Base-by-base conservation (phyloP, 2,113 vertebrate species). In the Mustela nigripes region DNA sequence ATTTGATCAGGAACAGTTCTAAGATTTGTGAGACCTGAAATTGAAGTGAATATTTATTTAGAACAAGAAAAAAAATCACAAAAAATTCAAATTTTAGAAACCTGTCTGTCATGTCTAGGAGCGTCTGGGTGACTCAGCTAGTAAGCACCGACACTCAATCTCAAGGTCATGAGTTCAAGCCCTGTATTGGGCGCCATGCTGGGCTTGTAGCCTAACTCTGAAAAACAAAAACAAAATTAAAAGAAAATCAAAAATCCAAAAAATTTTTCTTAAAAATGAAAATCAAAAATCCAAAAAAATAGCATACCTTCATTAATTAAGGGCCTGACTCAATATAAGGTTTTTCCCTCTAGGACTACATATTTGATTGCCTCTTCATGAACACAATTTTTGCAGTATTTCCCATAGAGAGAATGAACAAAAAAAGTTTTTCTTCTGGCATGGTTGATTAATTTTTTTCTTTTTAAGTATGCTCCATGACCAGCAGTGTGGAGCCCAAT, bases 301-400 rank as follows among this genome's bases (percentile, higher is more conserved):
- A 60, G 39, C 11, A 82, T 33, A 84, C 6, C 53, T 89, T 95
- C 58, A 89, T 85, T 73, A 90, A 71, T 45, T 76, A 89, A 88
- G 24, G 21, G 4, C 21, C 12, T 88, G 24, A 62, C 18, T 74
- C 8, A 76, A 33, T 65, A 81, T 1, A 76, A 15, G 93, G 81
- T 56, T 63, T 93, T 81, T 62, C 42, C 42, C 21, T 92, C 26
- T 42, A 60, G 45, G 21, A 86, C 16, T 78, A 12, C 33, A 60
- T 89, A 90, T 86, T 31, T 93, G 45, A 93, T 14, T 62, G 63
- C 14, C 26, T 95, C 33, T 96, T 79, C 33, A 84, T 83, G 11
- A 93, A 65, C 45, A 88, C 10, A 79, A n/a, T 69, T 86, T 91
- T 65, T 90, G 0, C 18, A 39, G 42, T 84, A 89, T 73, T 92